Base-by-base conservation (phyloP, 2,797 vertebrate genomes). In the Tolypeutes matacus region DNA sequence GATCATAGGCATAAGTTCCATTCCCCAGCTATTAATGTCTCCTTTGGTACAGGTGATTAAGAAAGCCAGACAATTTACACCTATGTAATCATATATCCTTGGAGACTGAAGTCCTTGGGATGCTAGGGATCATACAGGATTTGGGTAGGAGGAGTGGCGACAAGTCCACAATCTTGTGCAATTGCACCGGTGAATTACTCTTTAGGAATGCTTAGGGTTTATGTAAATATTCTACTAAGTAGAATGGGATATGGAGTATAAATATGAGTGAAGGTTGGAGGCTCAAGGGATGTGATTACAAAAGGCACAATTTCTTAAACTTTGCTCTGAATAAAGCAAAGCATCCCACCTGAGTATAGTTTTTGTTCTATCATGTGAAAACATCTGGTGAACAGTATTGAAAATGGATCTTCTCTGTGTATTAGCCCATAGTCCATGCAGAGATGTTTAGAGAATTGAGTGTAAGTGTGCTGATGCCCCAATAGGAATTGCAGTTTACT, bases 1-100 rank as follows among this genome's bases (percentile, higher is more conserved):
- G 21, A 76, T 60, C 13, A 42, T 65, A 75, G 27, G 31, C 21
- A 31, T 80, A 62, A 87, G 51, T 70, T 85, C n/a, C 53, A 46
- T 51, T 86, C 91, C 25, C 17, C 36, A 73, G 53, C 31, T 78
- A 5, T 8, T 85, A 90, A 89, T n/a, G 0, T 80, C 53, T 58
- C 58, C 73, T 95, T 83, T 39, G 65, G 27, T 25, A 65, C 15
- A 92, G 53, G 21, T 90, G 67, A 95, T 77, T 70, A 80, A 49
- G 1, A 62, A 88, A 76, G 29, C 91, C 62, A 72, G 36, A 15
- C 5, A 65, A 49, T 76, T 80, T 86, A 51, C 11, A 86, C 34
- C n/a, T 93, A 67, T 75, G 89, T 46, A 82, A 36, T 4, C 3
- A 64, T 31, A 34, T 3, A 53, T 34, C 46, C 23, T 73, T 69